Conservation (phyloP, 2,113 vertebrate species). For the Mustelus asterias region DNA sequence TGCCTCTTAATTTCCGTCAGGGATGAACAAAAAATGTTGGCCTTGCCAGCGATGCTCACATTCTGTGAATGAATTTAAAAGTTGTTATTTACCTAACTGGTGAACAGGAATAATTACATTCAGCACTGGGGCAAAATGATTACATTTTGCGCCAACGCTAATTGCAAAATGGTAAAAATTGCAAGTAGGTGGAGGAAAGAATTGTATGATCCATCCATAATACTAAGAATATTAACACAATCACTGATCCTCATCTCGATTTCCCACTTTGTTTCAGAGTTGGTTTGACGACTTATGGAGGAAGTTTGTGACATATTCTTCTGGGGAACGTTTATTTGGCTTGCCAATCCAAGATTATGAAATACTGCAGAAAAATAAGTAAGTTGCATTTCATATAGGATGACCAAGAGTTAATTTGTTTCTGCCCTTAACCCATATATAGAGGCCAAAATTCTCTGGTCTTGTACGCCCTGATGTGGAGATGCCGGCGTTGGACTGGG, state of each 20-base stretch:
- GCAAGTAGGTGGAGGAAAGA: neutral
- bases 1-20: no score
- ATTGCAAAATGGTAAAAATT: neutral
- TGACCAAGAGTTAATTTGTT: neutral
- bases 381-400: constrained; percentile 37
- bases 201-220: neutral
- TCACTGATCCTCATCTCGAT: neutral
- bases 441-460: no score
- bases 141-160: no score
- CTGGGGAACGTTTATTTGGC: constrained; percentile 64
- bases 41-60: no score
- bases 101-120: no score
- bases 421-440: neutral
- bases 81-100: no score
- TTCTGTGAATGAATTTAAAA: no score
- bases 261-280: constrained; percentile 44
- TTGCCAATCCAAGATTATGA: constrained; percentile 64
- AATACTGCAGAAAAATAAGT: constrained; percentile 60
- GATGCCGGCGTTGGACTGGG: no score
- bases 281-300: constrained; percentile 65
- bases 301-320: constrained; percentile 61
- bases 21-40: no score
- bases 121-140: no score
- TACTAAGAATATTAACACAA: neutral
- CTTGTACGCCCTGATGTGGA: no score